Base-by-base conservation (phyloP, 2,113 vertebrate species). In the Platichthys stellatus region DNA sequence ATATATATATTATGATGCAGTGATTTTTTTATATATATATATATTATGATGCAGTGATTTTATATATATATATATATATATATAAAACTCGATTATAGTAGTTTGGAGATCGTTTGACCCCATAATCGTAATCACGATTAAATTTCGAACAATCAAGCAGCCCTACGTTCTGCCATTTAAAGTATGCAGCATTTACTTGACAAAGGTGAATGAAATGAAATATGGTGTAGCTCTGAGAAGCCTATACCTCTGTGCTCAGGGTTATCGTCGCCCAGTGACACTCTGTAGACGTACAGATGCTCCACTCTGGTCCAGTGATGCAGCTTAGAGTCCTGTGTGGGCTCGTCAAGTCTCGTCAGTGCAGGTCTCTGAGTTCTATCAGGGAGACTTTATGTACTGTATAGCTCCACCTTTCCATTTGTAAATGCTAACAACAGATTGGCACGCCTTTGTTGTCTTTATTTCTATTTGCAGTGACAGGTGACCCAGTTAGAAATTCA, bases 191-290 rank as follows among this genome's bases (percentile, higher is more conserved):
- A 24, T 43, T 49, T 35, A 43, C 21, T 9, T 0, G 57, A 5
- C 3, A 26, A 35, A 2, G 10, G 18, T 31, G 15, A 23, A 1
- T 15, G 24, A 21, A 21, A 7, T 51, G 3, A 0, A 20, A 6
- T 14, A 40, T n/a, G 2, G 24, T 15, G 6, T 17, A 0, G 4
- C 2, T 5, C 3, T 12, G 45, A 13, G 5, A 20, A 13, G 18
- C 18, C n/a, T 54, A 11, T 84, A 85, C 84, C 84, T 88, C 6
- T 74, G 2, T 51, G 40, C 3, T 38, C 18, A 8, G 43, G 8
- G 7, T 79, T 35, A 14, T 62, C 8, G 23, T 4, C 2, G 18
- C 68, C 64, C 64, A 6, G 8, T 2, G 49, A 54, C 8, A 61
- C 56, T 56, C 24, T 28, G 49, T 31, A 28, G 43, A 47, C n/a